These are phyloP conservation scores for Tineola bisselliella DNA, from an alignment of 2,888 invertebrate genomes.

Conservation along the genomic window DNA sequence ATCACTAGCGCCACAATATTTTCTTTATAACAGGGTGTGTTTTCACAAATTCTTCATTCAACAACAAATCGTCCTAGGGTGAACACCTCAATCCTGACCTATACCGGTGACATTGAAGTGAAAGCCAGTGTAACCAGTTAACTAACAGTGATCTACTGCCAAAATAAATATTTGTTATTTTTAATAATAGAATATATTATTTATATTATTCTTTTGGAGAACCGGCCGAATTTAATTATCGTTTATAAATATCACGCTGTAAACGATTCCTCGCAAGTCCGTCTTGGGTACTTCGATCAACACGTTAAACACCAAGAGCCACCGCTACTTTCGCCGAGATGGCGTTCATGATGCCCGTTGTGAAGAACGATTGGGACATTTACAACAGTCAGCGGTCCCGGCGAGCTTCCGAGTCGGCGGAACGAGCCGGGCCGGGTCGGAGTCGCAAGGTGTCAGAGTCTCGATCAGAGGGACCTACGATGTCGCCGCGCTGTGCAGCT, in stretches of 20 bases:
- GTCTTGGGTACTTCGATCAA: conserved; percentile 36
- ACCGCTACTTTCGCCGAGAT: conserved; percentile 67
- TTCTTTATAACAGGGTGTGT: conserved; percentile 64
- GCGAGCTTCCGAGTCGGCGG: conserved; percentile 76
- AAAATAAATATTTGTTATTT: not conserved
- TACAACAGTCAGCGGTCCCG: conserved; percentile 85
- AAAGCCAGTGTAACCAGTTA: conserved; percentile 29
- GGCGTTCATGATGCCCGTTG: conserved; percentile 96
- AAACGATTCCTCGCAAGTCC: conserved; percentile 19
- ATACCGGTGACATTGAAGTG: conserved; percentile 57
- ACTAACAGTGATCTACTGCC: not conserved
- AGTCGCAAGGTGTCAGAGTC: conserved; percentile 79
- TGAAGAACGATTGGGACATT: conserved; percentile 94
- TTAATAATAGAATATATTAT: not conserved
- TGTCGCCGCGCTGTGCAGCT: conserved; percentile 71
- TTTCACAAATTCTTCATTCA: conserved; percentile 64
- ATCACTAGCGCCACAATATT: conserved; percentile 57
- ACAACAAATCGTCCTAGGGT: conserved; percentile 60
- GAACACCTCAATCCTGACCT: conserved; percentile 47
- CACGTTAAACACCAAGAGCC: conserved; percentile 53
- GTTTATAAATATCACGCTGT: not conserved
- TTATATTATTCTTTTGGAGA: not conserved
- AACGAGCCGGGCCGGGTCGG: conserved; percentile 46
- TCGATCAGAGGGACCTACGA: conserved; percentile 77
- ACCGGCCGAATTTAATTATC: not conserved